Conservation (phyloP, 2,888 invertebrate genomes). For the Ceratothoa steindachneri region DNA sequence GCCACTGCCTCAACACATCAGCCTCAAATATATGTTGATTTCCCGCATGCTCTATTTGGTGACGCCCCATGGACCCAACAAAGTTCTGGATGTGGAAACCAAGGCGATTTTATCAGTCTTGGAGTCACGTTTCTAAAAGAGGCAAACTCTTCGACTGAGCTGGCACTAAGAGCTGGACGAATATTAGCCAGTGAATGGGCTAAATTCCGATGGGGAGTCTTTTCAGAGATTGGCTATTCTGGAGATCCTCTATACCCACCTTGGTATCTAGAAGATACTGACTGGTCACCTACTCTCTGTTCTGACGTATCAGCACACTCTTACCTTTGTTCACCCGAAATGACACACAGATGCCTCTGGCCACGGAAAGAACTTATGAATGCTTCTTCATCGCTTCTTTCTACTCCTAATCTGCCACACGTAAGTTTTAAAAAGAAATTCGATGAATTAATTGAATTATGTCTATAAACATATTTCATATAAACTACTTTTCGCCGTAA, state of each 20-base stretch:
- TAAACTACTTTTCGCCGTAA: too few relatives aligned
- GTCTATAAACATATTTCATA: too few relatives aligned
- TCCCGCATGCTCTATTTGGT: conserved; percentile 57
- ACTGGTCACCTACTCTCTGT: conserved; percentile 52
- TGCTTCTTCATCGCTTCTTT: conserved; percentile 58
- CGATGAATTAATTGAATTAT: too few relatives aligned
- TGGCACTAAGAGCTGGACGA: conserved; percentile 51
- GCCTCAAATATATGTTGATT: conserved; percentile 57
- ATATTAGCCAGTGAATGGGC: conserved; percentile 62
- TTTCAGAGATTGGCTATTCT: conserved; percentile 63
- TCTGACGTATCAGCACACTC: conserved; percentile 48
- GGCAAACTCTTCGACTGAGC: conserved; percentile 28
- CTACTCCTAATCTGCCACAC: conserved; percentile 57
- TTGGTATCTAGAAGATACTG: conserved; percentile 55
- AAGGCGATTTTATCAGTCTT: conserved; percentile 61
- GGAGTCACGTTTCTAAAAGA: conserved; percentile 50
- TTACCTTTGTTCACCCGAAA: conserved; percentile 31
- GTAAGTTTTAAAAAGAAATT: conserved; percentile 18
- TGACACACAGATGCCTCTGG: conserved; percentile 32
- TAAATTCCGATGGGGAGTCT: conserved; percentile 66
- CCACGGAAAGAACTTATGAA: conserved; percentile 47
- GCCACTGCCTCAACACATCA: conserved; percentile 50
- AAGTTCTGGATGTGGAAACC: conserved; percentile 60
- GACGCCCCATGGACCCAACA: conserved; percentile 62
- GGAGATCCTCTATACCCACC: conserved; percentile 61